Evolutionary conservation across 2,113 vertebrate species (phyloP).

Genomic region (Salvator merianae): DNA sequence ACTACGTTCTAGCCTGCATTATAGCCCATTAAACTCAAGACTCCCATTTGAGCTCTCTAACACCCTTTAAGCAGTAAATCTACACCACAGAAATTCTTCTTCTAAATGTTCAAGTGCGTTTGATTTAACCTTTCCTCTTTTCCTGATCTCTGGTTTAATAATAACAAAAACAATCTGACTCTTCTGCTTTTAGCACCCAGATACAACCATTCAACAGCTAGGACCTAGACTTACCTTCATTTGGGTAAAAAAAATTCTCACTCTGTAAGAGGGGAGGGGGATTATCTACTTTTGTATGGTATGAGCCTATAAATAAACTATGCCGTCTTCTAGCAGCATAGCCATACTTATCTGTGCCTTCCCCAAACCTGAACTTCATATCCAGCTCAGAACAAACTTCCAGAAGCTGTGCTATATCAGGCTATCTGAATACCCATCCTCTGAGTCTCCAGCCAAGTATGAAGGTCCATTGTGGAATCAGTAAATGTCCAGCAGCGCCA

Average conservation of each 20-base stretch:
- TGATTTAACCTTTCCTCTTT: constrained; percentile 24
- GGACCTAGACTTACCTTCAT: neutral
- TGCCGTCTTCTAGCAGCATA: neutral
- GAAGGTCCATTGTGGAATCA: neutral
- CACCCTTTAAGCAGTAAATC: neutral
- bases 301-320: no score
- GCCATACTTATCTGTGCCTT: neutral
- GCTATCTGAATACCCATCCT: neutral
- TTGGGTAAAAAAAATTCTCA: neutral
- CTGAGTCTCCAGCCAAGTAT: no score
- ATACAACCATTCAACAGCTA: constrained; percentile 16
- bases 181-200: constrained; percentile 21
- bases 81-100: neutral
- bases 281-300: neutral
- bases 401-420: neutral
- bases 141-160: constrained; percentile 25
- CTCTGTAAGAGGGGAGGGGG: neutral
- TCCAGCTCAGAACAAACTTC: neutral
- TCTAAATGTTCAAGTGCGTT: constrained; percentile 10
- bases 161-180: neutral
- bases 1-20: neutral
- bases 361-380: neutral
- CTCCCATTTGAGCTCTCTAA: constrained; percentile 17
- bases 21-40: neutral
- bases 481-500: neutral